Base-by-base conservation (phyloP, 2,888 invertebrate genomes). In the Lithophane leautieri region DNA sequence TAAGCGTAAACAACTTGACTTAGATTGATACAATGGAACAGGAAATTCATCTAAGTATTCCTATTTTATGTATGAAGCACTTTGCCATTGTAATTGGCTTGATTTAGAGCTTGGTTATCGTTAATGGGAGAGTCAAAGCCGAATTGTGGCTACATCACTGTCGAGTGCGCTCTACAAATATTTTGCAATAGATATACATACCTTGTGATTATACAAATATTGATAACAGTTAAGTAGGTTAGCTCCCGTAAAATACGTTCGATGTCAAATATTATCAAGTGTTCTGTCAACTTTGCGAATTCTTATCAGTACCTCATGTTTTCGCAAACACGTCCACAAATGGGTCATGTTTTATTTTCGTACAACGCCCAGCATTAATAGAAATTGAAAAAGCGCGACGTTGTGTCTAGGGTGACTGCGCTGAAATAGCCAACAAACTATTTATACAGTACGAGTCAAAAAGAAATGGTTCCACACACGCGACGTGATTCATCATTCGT, bases 201-300 rank as follows among this genome's bases (percentile, higher is more conserved):
- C 87, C 85, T 90, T 86, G 88, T 90, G 91, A 94, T 95, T 93
- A 94, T 93, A 92, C 92, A 94, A 95, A 95, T 93, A 94, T 90
- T 91, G 96, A 96, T 96, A 96, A 93, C 91, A 82, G 78, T 73
- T 92, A 95, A 92, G 92, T 96, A 95, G 96, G 96, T 95, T 95
- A 95, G 94, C 94, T 94, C 93, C 95, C 90, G 93, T 94, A 93
- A 91, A 93, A 89, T 91, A 90, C 92, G 92, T 92, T 92, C 90
- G 92, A 90, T 92, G 92, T 93, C 94, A 93, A 96, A 96, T 94
- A 94, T 95, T 95, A 94, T 96, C 95, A 95, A 94, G 94, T 94
- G 93, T 86, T 93, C 88, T 90, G 93, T 93, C 92, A 94, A 94
- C 91, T 94, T 92, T 89, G 95, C 95, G 86, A 95, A 94, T 93